These are phyloP conservation scores for Drosophila seclusa DNA, from an alignment of 2,888 invertebrate genomes.

Conservation along the genomic window DNA sequence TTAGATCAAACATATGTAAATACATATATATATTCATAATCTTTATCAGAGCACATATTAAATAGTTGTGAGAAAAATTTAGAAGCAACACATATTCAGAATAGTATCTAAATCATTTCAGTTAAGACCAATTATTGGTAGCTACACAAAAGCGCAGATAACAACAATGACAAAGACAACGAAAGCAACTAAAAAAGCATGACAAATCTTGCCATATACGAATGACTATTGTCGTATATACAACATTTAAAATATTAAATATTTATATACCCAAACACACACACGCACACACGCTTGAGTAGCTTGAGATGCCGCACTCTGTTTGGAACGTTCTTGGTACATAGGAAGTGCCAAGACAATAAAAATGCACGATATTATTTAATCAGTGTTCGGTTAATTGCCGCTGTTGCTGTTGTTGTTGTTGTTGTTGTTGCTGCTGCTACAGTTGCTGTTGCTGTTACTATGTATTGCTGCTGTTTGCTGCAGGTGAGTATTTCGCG, in stretches of 20 bases:
- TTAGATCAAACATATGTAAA: not conserved
- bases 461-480: constrained; percentile 57
- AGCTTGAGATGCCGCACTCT: constrained; percentile 59
- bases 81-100: not conserved
- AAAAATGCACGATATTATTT: constrained; percentile 75
- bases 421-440: not conserved
- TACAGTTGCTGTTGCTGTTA: constrained; percentile 8
- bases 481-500: constrained; percentile 73
- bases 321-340: constrained; percentile 48
- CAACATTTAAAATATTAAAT: not conserved
- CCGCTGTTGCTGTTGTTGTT: constrained; percentile 22
- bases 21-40: not conserved
- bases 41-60: not conserved
- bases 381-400: constrained; percentile 52
- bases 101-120: constrained; percentile 1
- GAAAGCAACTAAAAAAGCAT: constrained; percentile 35
- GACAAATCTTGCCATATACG: constrained; percentile 56
- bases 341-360: constrained; percentile 74
- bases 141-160: constrained; percentile 54
- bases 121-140: constrained; percentile 12
- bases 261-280: not conserved
- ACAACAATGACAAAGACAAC: constrained; percentile 23
- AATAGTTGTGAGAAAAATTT: not conserved
- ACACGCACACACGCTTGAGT: not conserved
- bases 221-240: constrained; percentile 33